Percentiles rank a stretch among this genome's conserved stretches.
Evolutionary conservation across 1,140 invertebrate genomes (phyloP).

Genomic region (Heliconius hermathena): DNA sequence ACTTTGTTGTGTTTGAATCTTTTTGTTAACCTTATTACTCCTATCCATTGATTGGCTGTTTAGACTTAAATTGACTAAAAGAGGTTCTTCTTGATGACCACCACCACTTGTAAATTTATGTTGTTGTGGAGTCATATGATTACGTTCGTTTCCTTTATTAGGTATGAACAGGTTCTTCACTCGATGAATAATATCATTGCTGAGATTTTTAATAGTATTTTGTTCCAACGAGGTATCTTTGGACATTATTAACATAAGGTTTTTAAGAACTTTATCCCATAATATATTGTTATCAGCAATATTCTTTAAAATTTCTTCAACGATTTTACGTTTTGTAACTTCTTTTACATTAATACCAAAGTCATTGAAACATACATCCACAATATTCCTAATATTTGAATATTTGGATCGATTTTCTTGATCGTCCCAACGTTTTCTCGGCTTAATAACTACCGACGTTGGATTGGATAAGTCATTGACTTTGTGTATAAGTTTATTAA

Average conservation of each 20-base stretch:
- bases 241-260: background rate
- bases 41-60: background rate
- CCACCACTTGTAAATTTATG: background rate
- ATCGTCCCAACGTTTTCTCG: conserved; percentile 16
- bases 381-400: background rate
- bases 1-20: background rate
- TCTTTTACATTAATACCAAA: conserved; percentile 3
- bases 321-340: conserved; percentile 11
- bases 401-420: background rate
- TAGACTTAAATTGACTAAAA: background rate
- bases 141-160: background rate
- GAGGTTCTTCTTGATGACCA: background rate
- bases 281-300: background rate
- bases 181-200: background rate
- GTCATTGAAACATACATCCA: background rate
- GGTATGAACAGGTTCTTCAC: background rate
- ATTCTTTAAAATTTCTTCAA: conserved; percentile 16
- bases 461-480: conserved; percentile 16
- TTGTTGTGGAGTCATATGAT: background rate
- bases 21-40: background rate
- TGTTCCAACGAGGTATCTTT: background rate
- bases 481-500: conserved; percentile 38
- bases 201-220: background rate
- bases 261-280: background rate
- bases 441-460: background rate